Conservation (phyloP, 1,140 invertebrate genomes). For the Scaptomyza pallida region DNA sequence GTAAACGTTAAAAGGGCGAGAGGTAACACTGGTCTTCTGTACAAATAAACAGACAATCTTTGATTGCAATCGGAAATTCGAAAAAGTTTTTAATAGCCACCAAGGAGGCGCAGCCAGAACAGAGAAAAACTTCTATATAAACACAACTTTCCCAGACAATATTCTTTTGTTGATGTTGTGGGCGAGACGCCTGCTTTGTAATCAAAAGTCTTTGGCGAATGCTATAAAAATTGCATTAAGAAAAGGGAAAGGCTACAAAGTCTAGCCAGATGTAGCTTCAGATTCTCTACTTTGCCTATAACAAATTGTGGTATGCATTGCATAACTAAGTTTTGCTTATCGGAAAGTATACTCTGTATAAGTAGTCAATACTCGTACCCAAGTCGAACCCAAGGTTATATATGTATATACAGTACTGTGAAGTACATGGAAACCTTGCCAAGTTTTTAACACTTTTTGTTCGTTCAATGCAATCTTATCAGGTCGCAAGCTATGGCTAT, state of each 20-base stretch:
- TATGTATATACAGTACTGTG: constrained; percentile 24
- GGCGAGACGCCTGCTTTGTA: constrained; percentile 33
- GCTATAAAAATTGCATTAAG: constrained; percentile 49
- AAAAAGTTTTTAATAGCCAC: constrained; percentile 60
- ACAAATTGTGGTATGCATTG: constrained; percentile 22
- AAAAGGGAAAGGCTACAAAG: constrained; percentile 5
- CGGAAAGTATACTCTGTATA: constrained; percentile 5
- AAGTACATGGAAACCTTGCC: constrained; percentile 12
- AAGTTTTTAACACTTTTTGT: constrained; percentile 50
- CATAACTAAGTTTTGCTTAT: constrained; percentile 40
- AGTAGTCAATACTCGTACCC: constrained; percentile 9
- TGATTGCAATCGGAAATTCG: constrained; percentile 70
- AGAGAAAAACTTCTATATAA: constrained; percentile 19
- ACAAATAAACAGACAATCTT: constrained; percentile 74
- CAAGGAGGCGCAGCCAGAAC: not conserved
- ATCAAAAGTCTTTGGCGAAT: constrained; percentile 15
- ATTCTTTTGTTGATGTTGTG: constrained; percentile 2
- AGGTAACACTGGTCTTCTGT: constrained; percentile 21
- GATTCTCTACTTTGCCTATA: not conserved
- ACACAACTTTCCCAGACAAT: constrained; percentile 22
- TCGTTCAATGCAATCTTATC: constrained; percentile 64
- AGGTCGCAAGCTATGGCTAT: constrained; percentile 13
- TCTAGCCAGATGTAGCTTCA: constrained; percentile 6
- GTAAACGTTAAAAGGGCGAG: not conserved
- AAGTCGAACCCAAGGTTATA: constrained; percentile 53